Base-by-base conservation (phyloP, 1,140 invertebrate genomes). In the Choristoneura fumiferana region DNA sequence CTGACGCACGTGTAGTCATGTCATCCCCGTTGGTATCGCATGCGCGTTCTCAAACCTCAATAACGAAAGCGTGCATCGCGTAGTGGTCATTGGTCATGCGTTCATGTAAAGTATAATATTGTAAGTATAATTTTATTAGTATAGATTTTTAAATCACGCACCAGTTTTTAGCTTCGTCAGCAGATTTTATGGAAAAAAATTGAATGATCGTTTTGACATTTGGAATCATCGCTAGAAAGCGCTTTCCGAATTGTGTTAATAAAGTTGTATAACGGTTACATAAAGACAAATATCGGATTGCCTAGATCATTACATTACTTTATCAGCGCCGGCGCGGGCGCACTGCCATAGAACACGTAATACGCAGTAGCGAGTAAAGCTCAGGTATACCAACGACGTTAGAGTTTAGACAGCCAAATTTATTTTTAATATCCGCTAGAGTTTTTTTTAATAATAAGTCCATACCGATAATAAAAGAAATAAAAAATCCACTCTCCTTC, bases 271-370 rank as follows among this genome's bases (percentile, higher is more conserved):
- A 49, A 49, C 43, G 43, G 43, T 49, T 49, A 49, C 29, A 5
- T 49, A 49, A 49, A 49, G 43, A 49, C 12, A 49, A 33, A 49
- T 49, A 49, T 49, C 43, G 18, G 18, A 49, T 49, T 22, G 18
- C 43, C 43, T 18, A 49, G 43, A 49, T 49, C 43, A 49, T 49
- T 49, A 49, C 43, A 49, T 49, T 49, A 22, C 43, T 15, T 49
- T 49, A 49, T 49, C 43, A 22, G n/a, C 10, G 43, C 17, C 43
- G 43, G 15, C 10, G 43, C 17, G 22, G 22, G 22, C 22, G 22
- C 22, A 29, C n/a, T 1, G 18, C 10, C 40, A 49, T 17, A 29
- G 18, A 5, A 12, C 12, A 33, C 2, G 1, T n/a, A n/a, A n/a
- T n/a, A 49, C n/a, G 18, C 43, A 49, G 43, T 49, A 49, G n/a